phyloP scores from a whole-genome alignment of 2,113 vertebrate genomes.

The Onychostoma macrolepis region DNA sequence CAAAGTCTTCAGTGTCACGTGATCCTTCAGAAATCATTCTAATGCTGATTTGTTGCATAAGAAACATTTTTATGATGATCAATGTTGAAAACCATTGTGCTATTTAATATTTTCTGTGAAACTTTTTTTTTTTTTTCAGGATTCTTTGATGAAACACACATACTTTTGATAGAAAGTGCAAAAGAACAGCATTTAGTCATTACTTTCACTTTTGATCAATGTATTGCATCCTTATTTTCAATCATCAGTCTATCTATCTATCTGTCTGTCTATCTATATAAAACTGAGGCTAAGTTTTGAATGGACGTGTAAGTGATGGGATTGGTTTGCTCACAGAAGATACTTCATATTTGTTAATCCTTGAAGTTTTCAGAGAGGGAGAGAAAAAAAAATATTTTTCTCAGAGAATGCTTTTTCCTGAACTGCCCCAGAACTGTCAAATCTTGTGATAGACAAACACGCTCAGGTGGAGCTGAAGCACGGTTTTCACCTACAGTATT shows the following conservation, averaged over 20 bases:
- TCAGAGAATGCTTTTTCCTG: neutral
- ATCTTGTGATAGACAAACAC: neutral
- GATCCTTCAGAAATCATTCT: neutral
- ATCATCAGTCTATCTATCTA: too few species aligned
- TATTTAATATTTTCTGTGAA: neutral
- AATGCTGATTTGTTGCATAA: neutral
- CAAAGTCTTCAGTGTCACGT: neutral
- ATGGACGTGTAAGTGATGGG: neutral
- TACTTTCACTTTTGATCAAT: neutral
- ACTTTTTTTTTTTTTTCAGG: too few species aligned
- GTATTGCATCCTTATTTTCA: neutral
- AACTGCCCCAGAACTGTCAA: slow-evolving; percentile 9
- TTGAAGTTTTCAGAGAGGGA: neutral
- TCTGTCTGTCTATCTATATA: too few species aligned
- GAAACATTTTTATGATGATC: too few species aligned
- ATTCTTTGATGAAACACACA: too few species aligned
- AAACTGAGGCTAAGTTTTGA: too few species aligned
- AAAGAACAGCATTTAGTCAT: neutral
- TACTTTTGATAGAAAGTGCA: too few species aligned
- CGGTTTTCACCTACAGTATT: neutral
- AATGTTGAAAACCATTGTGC: neutral
- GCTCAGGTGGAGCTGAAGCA: neutral
- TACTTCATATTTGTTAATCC: neutral
- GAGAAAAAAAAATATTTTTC: neutral
- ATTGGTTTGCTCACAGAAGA: neutral